Conservation (phyloP, 2,113 vertebrate species). For the Podocnemis expansa region DNA sequence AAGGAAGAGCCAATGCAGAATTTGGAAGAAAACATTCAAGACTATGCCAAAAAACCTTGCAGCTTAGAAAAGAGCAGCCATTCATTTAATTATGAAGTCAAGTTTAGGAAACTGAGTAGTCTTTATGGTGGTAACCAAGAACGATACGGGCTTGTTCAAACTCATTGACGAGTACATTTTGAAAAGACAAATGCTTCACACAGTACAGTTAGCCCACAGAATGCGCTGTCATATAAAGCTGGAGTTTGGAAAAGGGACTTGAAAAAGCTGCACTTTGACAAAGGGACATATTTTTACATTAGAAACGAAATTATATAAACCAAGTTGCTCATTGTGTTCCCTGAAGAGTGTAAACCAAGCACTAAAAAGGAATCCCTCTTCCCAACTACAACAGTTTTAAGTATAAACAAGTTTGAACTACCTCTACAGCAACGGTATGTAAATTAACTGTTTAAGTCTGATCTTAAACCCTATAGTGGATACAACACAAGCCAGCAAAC, state of each 20-base stretch:
- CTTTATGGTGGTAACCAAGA: no score
- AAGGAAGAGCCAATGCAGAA: background rate
- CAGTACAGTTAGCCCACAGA: background rate
- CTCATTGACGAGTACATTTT: background rate
- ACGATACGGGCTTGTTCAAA: background rate
- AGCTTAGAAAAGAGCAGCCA: background rate
- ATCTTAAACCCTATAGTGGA: background rate
- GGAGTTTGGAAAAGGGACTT: background rate
- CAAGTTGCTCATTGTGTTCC: no score
- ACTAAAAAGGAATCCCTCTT: background rate
- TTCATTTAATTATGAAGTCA: background rate
- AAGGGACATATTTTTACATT: background rate
- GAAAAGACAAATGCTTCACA: background rate
- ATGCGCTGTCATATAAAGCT: background rate
- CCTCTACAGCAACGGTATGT: background rate
- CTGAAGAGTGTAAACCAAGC: background rate
- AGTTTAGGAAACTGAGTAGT: background rate
- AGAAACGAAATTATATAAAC: background rate
- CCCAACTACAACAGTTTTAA: background rate
- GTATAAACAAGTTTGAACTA: background rate
- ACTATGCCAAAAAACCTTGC: background rate
- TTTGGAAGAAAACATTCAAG: rapidly evolving
- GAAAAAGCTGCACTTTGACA: background rate
- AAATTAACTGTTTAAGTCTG: background rate
- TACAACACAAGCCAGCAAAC: background rate